Evolutionary conservation across 2,888 invertebrate genomes (phyloP).

Genomic region (Labia minor): DNA sequence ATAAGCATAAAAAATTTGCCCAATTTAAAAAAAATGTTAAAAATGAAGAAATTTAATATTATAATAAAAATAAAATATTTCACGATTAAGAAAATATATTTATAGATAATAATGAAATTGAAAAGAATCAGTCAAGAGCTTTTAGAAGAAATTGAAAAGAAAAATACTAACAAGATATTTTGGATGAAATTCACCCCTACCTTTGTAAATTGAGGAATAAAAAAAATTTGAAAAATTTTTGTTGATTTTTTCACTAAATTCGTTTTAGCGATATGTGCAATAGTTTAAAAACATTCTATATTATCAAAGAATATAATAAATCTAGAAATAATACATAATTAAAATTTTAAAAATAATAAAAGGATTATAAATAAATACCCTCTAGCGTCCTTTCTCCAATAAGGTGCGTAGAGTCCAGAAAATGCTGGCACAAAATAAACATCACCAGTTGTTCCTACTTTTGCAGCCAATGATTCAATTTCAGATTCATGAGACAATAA

Average conservation of each 20-base stretch:
- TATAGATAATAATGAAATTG: too few relatives aligned
- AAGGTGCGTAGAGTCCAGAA: slow-evolving; percentile 91
- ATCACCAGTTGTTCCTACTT: slow-evolving; percentile 80
- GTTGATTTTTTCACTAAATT: not conserved
- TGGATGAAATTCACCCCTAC: too few relatives aligned
- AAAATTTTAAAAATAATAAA: slow-evolving; percentile 1
- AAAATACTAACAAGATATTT: too few relatives aligned
- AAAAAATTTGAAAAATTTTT: not conserved
- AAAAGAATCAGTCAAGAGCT: too few relatives aligned
- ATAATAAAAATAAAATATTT: too few relatives aligned
- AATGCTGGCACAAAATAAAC: slow-evolving; percentile 98
- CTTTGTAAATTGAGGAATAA: too few relatives aligned
- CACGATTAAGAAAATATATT: too few relatives aligned
- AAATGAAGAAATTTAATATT: too few relatives aligned
- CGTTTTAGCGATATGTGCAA: too few relatives aligned
- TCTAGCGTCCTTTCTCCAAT: slow-evolving; percentile 94
- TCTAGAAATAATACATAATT: not conserved
- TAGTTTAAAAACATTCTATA: too few relatives aligned
- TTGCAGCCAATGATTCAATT: slow-evolving; percentile 57
- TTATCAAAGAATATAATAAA: not conserved
- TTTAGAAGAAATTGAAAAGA: too few relatives aligned
- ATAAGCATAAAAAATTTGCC: not conserved
- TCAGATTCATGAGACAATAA: slow-evolving; percentile 64
- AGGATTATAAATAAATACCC: slow-evolving; percentile 45
- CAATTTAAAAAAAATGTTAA: too few relatives aligned